Evolutionary conservation across 1,140 invertebrate species (phyloP).

Genomic region (Oscheius sp.): DNA sequence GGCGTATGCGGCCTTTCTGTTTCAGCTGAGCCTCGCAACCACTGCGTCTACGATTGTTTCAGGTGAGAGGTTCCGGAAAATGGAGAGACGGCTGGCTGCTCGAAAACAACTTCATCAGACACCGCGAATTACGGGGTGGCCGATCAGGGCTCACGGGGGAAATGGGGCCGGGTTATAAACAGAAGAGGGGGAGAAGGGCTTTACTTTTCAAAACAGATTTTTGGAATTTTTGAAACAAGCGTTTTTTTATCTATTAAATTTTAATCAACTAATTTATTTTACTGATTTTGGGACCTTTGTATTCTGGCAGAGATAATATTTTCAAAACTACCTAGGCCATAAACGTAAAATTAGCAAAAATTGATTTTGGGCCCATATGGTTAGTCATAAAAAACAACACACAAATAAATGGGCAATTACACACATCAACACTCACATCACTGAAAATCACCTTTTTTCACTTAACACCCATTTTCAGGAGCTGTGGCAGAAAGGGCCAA

Average conservation of each 20-base stretch:
- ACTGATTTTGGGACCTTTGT: too few species aligned
- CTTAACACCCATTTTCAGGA: slow-evolving; percentile 46
- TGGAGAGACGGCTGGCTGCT: neutral
- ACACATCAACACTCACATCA: neutral
- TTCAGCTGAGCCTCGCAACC: slow-evolving; percentile 80
- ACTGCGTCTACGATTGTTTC: slow-evolving; percentile 86
- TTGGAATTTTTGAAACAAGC: too few species aligned
- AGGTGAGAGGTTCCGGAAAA: too few species aligned
- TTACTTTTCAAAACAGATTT: too few species aligned
- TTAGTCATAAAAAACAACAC: neutral
- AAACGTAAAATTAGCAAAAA: too few species aligned
- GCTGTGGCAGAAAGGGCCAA: slow-evolving; percentile 70
- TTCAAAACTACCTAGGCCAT: too few species aligned
- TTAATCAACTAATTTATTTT: too few species aligned
- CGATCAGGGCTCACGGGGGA: neutral
- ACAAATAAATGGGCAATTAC: neutral
- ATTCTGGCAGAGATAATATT: too few species aligned
- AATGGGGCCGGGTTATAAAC: neutral
- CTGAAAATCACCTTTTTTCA: too few species aligned
- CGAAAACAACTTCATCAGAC: neutral
- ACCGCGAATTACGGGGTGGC: neutral
- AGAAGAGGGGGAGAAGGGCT: too few species aligned
- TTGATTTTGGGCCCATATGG: too few species aligned
- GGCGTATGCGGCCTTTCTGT: slow-evolving; percentile 58
- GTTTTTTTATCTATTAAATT: too few species aligned